Conservation (phyloP, 2,797 vertebrate genomes). For the Acestrorhynchus altus region DNA sequence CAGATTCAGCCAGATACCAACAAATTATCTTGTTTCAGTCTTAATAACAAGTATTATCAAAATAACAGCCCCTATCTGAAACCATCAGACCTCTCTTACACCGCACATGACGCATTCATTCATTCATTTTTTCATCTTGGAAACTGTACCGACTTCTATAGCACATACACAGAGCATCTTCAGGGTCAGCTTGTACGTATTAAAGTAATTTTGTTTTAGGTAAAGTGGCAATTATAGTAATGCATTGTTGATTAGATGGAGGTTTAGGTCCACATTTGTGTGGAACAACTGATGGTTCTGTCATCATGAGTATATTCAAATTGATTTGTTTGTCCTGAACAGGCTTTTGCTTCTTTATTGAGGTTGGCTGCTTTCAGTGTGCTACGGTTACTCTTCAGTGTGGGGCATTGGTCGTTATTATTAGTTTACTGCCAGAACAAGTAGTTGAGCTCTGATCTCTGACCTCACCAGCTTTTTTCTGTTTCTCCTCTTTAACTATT, state of each 20-base stretch:
- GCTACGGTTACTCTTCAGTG: too few relatives aligned
- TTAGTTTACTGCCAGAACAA: too few relatives aligned
- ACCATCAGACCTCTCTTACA: not conserved
- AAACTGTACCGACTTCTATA: not conserved
- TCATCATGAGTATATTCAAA: too few relatives aligned
- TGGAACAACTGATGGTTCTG: too few relatives aligned
- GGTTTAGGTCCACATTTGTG: not conserved
- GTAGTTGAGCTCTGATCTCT: too few relatives aligned
- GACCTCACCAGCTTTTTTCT: too few relatives aligned
- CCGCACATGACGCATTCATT: not conserved
- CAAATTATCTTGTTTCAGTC: not conserved
- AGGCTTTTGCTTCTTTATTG: too few relatives aligned
- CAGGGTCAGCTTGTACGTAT: not conserved
- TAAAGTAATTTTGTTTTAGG: not conserved
- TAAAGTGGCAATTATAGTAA: not conserved
- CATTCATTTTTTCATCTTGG: not conserved
- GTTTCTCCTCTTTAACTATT: too few relatives aligned
- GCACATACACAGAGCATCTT: not conserved
- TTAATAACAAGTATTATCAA: slow-evolving; percentile 1
- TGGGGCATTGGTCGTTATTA: too few relatives aligned
- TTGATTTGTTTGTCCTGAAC: too few relatives aligned
- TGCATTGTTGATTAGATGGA: not conserved
- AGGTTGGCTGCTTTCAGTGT: too few relatives aligned
- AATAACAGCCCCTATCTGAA: not conserved
- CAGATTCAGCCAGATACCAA: not conserved